Conservation (phyloP, 2,888 invertebrate species). For the Zele albiditarsus region DNA sequence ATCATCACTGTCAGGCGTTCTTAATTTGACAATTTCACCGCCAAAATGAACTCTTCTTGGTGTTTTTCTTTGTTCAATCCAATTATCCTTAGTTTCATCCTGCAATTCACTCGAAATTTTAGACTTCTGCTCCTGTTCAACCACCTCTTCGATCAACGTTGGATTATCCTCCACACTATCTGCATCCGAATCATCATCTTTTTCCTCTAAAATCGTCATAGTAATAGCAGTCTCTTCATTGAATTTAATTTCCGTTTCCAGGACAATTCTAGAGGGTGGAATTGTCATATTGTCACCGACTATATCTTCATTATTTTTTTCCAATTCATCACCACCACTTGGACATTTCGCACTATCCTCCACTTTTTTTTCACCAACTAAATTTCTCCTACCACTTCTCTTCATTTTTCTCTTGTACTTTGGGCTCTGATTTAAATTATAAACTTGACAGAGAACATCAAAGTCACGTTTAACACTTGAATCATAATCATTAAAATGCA, state of each 20-base stretch:
- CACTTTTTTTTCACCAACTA: conserved; percentile 61
- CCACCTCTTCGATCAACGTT: conserved; percentile 22
- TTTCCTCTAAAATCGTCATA: conserved; percentile 87
- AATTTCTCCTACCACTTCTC: conserved; percentile 26
- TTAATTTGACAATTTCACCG: conserved; percentile 88
- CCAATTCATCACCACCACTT: background rate
- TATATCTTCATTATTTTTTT: background rate
- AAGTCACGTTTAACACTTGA: conserved; percentile 76
- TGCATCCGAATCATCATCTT: conserved; percentile 65
- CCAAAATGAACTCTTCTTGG: conserved; percentile 87
- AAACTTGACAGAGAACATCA: conserved; percentile 78
- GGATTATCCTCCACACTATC: conserved; percentile 31
- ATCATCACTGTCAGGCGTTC: conserved; percentile 89
- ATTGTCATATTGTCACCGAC: conserved; percentile 47
- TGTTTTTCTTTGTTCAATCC: conserved; percentile 74
- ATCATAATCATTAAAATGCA: conserved; percentile 72
- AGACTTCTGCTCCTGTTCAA: background rate
- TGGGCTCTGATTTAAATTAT: conserved; percentile 67
- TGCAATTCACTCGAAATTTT: background rate
- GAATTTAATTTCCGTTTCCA: conserved; percentile 89
- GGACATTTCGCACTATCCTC: background rate
- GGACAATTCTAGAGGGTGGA: conserved; percentile 76
- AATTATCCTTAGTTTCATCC: conserved; percentile 43
- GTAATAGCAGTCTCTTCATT: conserved; percentile 87
- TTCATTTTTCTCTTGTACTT: conserved; percentile 28